Evolutionary conservation across 2,113 vertebrate species (phyloP), one percentile per base, ranked within the genome.

Genomic region (Fregata magnificens): DNA sequence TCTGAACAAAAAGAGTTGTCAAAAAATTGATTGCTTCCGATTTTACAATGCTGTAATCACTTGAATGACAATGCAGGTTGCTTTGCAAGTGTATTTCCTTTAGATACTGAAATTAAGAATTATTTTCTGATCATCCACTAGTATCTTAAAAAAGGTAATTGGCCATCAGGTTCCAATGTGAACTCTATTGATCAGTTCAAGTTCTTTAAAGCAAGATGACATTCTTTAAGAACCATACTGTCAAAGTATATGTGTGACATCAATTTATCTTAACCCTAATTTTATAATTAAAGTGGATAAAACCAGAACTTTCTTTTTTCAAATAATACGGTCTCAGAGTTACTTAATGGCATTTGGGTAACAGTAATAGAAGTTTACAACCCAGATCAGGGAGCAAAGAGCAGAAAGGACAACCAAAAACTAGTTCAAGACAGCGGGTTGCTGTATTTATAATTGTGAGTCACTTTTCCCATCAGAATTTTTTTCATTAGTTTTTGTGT

Each of bases 61-160:
- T 77, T 84, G 29, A 88, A 91, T 79, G 32, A 88, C 90, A 84
- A 94, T n/a, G 36, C 55, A 95, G 66, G 32, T 76, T 86, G 34
- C 13, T 91, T 74, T 93, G 34, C 45, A 76, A 62, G 22, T 80
- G 10, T 58, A 53, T 86, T 95, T 93, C 20, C 25, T 81, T 80
- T 87, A 66, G 49, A 49, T 55, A 81, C 8, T 67, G 24, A 63
- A 93, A n/a, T 17, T 80, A 59, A 86, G 28, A 90, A 63, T 24
- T 78, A n/a, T 42, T 82, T 95, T 93, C 84, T 92, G 34, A 61
- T 88, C 61, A 71, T 58, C 20, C 1, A 4, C 38, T 85, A 56
- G 5, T 80, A 49, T 78, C 50, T 50, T 81, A 38, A n/a, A 78
- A 82, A 81, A 71, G 13, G 34, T 50, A 83, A 66, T 29, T 66